Evolutionary conservation across 2,888 invertebrate species (phyloP), one percentile per base, ranked within the genome.

Genomic region (Hirtodrosophila cameraria): DNA sequence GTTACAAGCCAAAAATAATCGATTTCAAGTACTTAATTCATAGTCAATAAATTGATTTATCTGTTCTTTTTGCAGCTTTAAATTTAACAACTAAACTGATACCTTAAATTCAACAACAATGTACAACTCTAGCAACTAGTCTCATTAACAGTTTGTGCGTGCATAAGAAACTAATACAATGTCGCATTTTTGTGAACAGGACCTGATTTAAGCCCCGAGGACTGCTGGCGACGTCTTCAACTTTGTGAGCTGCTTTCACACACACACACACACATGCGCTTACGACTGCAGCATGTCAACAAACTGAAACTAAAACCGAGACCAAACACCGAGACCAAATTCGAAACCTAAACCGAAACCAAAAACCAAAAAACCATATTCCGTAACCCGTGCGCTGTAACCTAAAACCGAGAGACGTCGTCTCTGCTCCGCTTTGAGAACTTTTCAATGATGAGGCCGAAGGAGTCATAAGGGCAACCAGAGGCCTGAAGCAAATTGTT

Each of bases 271-370:
- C n/a, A 49, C 2, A 13, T 12, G 23, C 12, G 12, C 33, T 39
- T 36, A 36, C 1, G 25, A 46, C 28, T 33, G 46, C 33, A 39
- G 52, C 48, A 65, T 77, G 75, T 76, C 76, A 76, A 76, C 76
- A 72, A 68, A 60, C 68, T 55, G 30, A 58, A 62, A 46, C 65
- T 53, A 11, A 62, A 57, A 39, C 36, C 36, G 7, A 28, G 31
- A n/a, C 23, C 52, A 53, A 41, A 52, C 46, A 46, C 46, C 46
- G 1, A 45, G 33, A 52, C 48, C 52, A 30, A 46, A 50, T 50
- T 36, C 25, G 16, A 55, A 50, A 48, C 38, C 28, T 9, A 46
- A 38, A 36, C 27, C 48, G 8, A 50, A 43, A 54, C 36, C 36
- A 28, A 41, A 31, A 54, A 25, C 18, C 30, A 9, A 18, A n/a